Evolutionary conservation across 2,888 invertebrate species (phyloP), one percentile per base, ranked within the genome.

Genomic region (Leptopterna dolabrata): DNA sequence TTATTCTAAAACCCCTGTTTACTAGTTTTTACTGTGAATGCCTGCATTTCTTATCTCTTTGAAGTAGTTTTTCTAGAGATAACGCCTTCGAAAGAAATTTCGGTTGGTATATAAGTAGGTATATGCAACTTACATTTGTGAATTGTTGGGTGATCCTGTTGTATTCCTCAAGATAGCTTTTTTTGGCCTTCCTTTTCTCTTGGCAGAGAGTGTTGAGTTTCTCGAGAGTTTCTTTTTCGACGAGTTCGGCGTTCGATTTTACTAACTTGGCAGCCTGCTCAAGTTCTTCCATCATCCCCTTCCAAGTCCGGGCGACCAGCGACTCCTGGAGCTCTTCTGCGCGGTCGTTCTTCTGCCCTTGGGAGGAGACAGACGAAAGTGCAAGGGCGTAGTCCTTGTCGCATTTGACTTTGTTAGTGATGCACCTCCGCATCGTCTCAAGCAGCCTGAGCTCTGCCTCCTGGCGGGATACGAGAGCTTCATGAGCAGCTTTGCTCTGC

Each of bases 391-490:
- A 98, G 91, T 98, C 98, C 90, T 96, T 94, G 92, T 98, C 98
- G 91, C 96, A 96, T 92, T 97, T 97, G 91, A 97, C 95, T 93
- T 98, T 96, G 90, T 95, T 94, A 90, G 95, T 94, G 87, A 98
- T 94, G 91, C 97, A 97, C 89, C 97, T 93, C 91, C 96, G 96
- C 95, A 98, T 97, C 89, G 95, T 95, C 91, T 98, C 98, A 93
- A 98, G 94, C 78, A 98, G 95, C 90, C 97, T 94, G 88, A 98
- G 94, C 93, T 98, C 98, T 27, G 97, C 97, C 92, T 98, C 98
- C 92, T 98, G 98, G 86, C 98, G 94, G 88, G 95, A 95, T 90
- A 98, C 93, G 90, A 98, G 93, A 89, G 97, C 97, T 92, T 98
- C 98, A 92, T 98, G 98, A 91, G 97, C 97, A 90, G 95, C 95